Evolutionary conservation across 2,113 vertebrate genomes (phyloP), one percentile per base, ranked within the genome.

Genomic region (Macroglossus sobrinus): DNA sequence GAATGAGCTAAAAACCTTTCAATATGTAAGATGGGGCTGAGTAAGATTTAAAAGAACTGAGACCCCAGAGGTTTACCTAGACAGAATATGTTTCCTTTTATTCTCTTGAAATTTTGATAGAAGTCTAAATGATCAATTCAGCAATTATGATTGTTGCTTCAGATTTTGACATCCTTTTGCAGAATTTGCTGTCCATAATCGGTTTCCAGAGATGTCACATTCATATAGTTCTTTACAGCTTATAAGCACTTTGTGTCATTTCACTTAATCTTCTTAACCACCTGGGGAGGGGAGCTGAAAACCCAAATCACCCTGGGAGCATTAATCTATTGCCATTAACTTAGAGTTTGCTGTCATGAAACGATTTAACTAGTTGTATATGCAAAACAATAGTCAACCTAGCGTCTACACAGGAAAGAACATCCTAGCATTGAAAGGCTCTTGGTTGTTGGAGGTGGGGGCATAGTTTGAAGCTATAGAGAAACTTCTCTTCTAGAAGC

Each of bases 41-140:
- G 84, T 92, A 33, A 80, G 35, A 15, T 38, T 75, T 69, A 82
- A 82, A 94, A 89, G 35, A 45, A 86, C 21, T 15, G 26, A 35
- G 38, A 59, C 8, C 14, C 38, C 66, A 96, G 57, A 81, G 28
- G 14, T 55, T 92, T 57, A 63, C 21, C 26, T 59, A 69, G 84
- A 80, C 64, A 93, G 84, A 91, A 72, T 84, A 47, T 82, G 47
- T 86, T 92, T 93, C 26, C 43, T 78, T 95, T 15, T 64, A 40
- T 75, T 75, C 85, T 66, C 92, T 68, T 80, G 75, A 92, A 50
- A 22, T 86, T 79, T 57, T 64, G 40, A 30, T 55, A 59, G 90
- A 76, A 43, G 7, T 93, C 69, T 92, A 88, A 88, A 81, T 61
- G 69, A 59, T 40, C 47, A 68, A 55, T 66, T 61, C 75, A 68